Percentiles rank a stretch among this genome's conserved stretches.
These are phyloP conservation scores for Heteromormyrus szaboi DNA, from an alignment of 2,797 vertebrate species.

Conservation along the genomic window DNA sequence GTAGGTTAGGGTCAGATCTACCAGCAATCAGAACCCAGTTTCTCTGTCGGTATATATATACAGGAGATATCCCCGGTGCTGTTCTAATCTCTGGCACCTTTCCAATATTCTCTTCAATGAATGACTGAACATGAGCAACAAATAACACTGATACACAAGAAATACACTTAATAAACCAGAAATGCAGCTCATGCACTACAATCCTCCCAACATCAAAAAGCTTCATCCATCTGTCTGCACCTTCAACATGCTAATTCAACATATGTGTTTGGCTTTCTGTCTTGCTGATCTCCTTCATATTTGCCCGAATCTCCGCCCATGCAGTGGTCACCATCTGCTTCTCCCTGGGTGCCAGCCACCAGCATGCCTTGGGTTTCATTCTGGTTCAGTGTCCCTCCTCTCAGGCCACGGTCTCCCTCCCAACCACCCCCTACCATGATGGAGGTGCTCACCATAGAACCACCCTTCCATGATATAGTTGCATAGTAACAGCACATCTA, in stretches of 20 bases:
- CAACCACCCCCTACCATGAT: neutral
- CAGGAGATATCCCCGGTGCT: neutral
- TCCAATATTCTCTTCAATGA: neutral
- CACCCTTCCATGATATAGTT: neutral
- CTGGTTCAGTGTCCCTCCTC: neutral
- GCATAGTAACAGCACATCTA: neutral
- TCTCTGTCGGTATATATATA: neutral
- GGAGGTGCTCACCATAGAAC: neutral
- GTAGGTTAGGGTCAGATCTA: neutral
- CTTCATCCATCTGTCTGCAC: slow-evolving; percentile 3
- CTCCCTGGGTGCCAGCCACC: neutral
- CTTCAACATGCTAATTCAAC: slow-evolving; percentile 13
- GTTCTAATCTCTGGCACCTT: neutral
- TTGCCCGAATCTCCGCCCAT: slow-evolving; percentile 7
- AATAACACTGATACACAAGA: neutral
- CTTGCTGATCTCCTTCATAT: neutral
- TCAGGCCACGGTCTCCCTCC: neutral
- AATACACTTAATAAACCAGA: neutral
- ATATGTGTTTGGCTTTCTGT: slow-evolving; percentile 15
- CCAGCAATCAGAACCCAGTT: slow-evolving; percentile 5
- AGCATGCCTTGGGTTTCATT: slow-evolving; percentile 15
- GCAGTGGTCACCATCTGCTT: slow-evolving; percentile 16
- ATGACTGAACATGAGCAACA: neutral
- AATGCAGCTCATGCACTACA: neutral
- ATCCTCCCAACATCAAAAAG: neutral